Base-by-base conservation (phyloP, 2,888 invertebrate genomes). In the Zaprionus bogoriensis region DNA sequence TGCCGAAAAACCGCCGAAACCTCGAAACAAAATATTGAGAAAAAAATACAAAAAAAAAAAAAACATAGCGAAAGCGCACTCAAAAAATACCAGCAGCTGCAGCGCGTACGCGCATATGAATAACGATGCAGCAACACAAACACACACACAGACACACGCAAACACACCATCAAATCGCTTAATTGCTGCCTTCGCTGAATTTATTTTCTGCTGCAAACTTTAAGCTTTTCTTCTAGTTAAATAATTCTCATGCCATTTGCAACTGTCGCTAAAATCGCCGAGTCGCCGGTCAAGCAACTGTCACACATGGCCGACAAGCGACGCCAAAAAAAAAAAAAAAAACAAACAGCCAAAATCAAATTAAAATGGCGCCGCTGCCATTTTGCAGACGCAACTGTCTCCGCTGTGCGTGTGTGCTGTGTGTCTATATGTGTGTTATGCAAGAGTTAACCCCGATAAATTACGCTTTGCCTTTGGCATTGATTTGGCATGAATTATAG, bases 1-100 rank as follows among this genome's bases (percentile, higher is more conserved):
- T 90, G 90, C 82, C 68, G 80, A 73, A 84, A 87, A 88, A 78
- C 88, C 89, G 77, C 87, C 47, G 52, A 67, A 70, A 54, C 69
- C 69, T 45, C 55, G 39, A 57, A 52, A 52, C 42, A 71, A 48
- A 52, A 63, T 36, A 41, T 50, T 36, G 32, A 14, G 27, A 42
- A 47, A 27, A 45, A 25, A 17, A 27, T 45, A 48, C 12, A n/a
- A 39, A 41, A 30, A 47, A 39, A 52, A 51, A 17, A 38, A 60
- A 39, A 22, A 22, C 22, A 25, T 25, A 9, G 22, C 4, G 9
- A 20, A 48, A 38, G 28, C 39, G 2, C 23, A 4, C 67, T n/a
- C n/a, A n/a, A 38, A 48, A 65, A 63, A 66, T 71, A 61, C 64
- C 62, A 72, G 68, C 66, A 79, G 63, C 77, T 72, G 77, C 61